Evolutionary conservation across 2,888 invertebrate genomes (phyloP).

Genomic region (Gastrophysa polygoni): DNA sequence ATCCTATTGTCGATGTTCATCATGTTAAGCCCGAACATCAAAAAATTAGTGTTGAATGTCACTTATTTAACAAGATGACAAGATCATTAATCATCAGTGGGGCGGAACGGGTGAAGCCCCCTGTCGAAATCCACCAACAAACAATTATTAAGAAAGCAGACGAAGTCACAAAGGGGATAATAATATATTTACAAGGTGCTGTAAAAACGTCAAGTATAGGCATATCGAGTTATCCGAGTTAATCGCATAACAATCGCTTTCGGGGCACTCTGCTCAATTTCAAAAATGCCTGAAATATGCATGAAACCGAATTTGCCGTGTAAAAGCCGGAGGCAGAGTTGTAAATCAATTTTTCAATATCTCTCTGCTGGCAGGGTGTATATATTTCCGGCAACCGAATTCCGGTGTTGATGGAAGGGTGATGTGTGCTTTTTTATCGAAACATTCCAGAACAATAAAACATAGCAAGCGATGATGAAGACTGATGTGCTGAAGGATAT

Average conservation of each 20-base stretch:
- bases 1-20: too few relatives aligned
- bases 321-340: slow-evolving; percentile 36
- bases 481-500: too few relatives aligned
- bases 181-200: slow-evolving; percentile 24
- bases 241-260: slow-evolving; percentile 33
- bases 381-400: slow-evolving; percentile 20
- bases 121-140: slow-evolving; percentile 27
- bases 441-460: background rate
- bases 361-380: slow-evolving; percentile 43
- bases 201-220: slow-evolving; percentile 20
- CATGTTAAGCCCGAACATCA: background rate
- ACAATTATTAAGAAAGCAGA: slow-evolving; percentile 26
- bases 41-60: background rate
- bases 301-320: slow-evolving; percentile 45
- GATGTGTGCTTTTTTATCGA: slow-evolving; percentile 3
- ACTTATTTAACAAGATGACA: slow-evolving; percentile 26
- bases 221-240: slow-evolving; percentile 19
- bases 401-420: slow-evolving; percentile 28
- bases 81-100: slow-evolving; percentile 29
- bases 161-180: slow-evolving; percentile 24
- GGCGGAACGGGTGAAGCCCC: slow-evolving; percentile 18
- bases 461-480: too few relatives aligned
- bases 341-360: slow-evolving; percentile 46
- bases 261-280: slow-evolving; percentile 30
- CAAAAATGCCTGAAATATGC: slow-evolving; percentile 45